Evolutionary conservation across 2,113 vertebrate species (phyloP).

Genomic region (Siphamia tubifer): DNA sequence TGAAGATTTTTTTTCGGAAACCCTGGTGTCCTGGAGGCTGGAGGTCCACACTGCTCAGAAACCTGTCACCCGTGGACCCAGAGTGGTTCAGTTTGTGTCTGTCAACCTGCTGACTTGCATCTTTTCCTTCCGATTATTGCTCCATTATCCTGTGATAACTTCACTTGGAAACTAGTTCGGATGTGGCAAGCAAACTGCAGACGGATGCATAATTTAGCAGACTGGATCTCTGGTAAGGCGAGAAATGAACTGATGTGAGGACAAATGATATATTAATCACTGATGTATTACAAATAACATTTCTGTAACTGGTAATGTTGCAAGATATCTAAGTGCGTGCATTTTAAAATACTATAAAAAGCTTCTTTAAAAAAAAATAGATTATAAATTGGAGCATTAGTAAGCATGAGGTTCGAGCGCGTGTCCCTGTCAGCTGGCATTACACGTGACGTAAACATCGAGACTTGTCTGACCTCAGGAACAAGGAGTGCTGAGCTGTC

Average conservation of each 20-base stretch:
- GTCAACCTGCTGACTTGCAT: constrained; percentile 5
- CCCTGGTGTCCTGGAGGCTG: neutral
- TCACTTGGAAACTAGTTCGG: constrained; percentile 36
- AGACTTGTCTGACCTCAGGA: constrained; percentile 53
- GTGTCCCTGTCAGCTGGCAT: constrained; percentile 65
- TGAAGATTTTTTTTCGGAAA: neutral
- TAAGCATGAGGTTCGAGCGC: constrained; percentile 36
- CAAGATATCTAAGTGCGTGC: neutral
- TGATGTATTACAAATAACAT: neutral
- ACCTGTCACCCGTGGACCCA: neutral
- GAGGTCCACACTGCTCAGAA: neutral
- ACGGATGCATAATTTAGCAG: constrained; percentile 73
- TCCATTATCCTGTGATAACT: constrained; percentile 13
- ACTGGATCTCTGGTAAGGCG: constrained; percentile 75
- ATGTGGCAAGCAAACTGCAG: constrained; percentile 75
- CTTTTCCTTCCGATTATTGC: constrained; percentile 4
- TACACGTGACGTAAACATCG: constrained; percentile 76
- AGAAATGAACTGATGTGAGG: neutral
- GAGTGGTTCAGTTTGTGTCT: neutral
- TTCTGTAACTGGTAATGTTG: too few relatives aligned
- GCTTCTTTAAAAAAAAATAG: neutral
- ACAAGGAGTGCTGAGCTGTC: constrained; percentile 67
- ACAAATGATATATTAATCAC: neutral
- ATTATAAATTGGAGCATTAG: neutral
- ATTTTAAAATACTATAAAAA: neutral